Percentiles rank a stretch among this genome's conserved stretches.
phyloP scores from a whole-genome alignment of 2,113 vertebrate genomes.

The Heterochromis multidens region DNA sequence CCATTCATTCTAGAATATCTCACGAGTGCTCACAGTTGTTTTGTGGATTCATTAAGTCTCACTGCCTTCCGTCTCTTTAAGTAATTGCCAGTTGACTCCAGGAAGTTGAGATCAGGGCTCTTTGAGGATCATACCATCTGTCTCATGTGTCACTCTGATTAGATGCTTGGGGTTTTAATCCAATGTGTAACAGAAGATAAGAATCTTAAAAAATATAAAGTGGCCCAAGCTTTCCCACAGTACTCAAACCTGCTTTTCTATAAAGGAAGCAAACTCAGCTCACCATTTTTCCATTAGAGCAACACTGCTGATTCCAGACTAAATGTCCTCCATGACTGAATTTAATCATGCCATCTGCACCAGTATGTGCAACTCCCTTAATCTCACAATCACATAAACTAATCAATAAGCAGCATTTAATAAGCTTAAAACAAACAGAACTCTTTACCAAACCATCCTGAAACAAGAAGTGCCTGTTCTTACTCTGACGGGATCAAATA shows the following conservation, averaged over 20 bases:
- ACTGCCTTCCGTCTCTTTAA: not conserved
- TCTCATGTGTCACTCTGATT: not conserved
- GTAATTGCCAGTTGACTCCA: not conserved
- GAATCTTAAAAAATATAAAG: not conserved
- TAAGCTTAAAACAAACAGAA: not conserved
- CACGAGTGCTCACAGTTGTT: not conserved
- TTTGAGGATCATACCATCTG: not conserved
- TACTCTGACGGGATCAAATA: not conserved
- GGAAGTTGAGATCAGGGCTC: not conserved
- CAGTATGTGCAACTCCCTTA: not conserved
- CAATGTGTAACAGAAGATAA: no score
- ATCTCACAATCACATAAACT: not conserved
- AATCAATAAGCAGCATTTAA: not conserved
- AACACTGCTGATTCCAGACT: not conserved
- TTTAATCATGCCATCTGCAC: not conserved
- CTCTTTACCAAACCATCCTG: not conserved
- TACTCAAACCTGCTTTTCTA: not conserved
- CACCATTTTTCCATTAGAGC: not conserved
- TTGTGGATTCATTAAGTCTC: not conserved
- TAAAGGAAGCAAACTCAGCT: not conserved
- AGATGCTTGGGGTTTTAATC: not conserved
- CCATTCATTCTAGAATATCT: not conserved
- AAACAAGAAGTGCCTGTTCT: not conserved
- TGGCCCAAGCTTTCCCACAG: fast-evolving
- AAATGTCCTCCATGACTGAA: not conserved